Percentiles rank a stretch among this genome's conserved stretches.
phyloP scores from a whole-genome alignment of 2,888 invertebrate species.

The Scelioninae gen. 2 region DNA sequence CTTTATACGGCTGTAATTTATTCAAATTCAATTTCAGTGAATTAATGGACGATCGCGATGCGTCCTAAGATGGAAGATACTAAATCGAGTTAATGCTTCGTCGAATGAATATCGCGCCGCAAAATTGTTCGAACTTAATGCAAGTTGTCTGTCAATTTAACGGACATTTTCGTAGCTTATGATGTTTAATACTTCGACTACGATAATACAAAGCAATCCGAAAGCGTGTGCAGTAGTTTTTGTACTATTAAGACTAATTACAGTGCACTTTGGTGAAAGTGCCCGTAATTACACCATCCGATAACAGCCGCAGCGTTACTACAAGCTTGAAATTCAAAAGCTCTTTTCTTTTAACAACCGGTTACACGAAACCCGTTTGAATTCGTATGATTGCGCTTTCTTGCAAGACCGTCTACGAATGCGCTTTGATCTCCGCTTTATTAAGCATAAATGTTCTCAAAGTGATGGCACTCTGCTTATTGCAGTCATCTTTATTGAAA shows the following conservation, averaged over 20 bases:
- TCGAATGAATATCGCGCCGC: not conserved
- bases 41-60: constrained; percentile 15
- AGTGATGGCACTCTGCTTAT: not conserved
- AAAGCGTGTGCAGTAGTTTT: constrained; percentile 45
- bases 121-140: too few species aligned
- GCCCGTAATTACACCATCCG: constrained; percentile 54
- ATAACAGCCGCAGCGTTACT: constrained; percentile 49
- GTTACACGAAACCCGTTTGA: constrained; percentile 35
- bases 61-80: too few species aligned
- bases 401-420: constrained; percentile 12
- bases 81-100: not conserved
- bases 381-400: constrained; percentile 28
- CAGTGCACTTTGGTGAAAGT: constrained; percentile 54
- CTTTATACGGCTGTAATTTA: constrained; percentile 30
- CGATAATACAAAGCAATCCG: constrained; percentile 45
- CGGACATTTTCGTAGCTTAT: constrained; percentile 30
- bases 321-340: constrained; percentile 39
- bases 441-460: constrained; percentile 16
- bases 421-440: constrained; percentile 10
- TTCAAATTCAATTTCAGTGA: constrained; percentile 42
- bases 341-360: constrained; percentile 40
- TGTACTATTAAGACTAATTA: constrained; percentile 58
- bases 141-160: constrained; percentile 26
- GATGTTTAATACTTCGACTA: constrained; percentile 50
- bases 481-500: not conserved